These are phyloP conservation scores for Epizoanthus fatuus DNA, from an alignment of 92 coral and sea anemone genomes.

Conservation along the genomic window DNA sequence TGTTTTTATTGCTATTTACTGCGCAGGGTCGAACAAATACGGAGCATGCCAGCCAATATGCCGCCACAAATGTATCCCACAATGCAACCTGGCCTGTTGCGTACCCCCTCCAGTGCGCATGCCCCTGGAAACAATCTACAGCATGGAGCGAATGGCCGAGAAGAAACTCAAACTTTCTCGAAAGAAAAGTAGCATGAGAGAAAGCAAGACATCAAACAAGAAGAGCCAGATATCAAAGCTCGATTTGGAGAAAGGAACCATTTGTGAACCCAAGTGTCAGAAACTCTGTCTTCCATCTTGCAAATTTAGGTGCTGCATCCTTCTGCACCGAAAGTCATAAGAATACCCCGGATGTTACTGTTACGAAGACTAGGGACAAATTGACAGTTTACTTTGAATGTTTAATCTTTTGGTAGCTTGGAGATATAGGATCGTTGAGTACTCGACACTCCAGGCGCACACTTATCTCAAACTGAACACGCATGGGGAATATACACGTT, in stretches of 20 bases:
- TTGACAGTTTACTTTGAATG: constrained; percentile 26
- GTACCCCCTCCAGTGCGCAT: constrained; percentile 82
- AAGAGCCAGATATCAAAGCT: constrained; percentile 36
- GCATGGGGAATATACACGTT: too few relatives aligned
- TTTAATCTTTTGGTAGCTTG: too few relatives aligned
- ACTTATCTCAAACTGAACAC: too few relatives aligned
- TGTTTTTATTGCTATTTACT: neutral
- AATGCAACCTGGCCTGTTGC: constrained; percentile 95
- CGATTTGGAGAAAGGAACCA: constrained; percentile 67
- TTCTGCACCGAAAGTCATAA: constrained; percentile 45
- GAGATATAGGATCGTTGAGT: too few relatives aligned
- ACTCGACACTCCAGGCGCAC: too few relatives aligned
- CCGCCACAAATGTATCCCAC: constrained; percentile 88
- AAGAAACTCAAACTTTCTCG: constrained; percentile 13
- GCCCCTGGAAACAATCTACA: constrained; percentile 60
- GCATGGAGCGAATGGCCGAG: constrained; percentile 58
- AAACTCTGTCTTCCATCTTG: constrained; percentile 88
- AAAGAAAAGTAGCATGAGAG: constrained; percentile 13
- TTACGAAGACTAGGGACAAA: too few relatives aligned
- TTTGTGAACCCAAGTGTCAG: constrained; percentile 74
- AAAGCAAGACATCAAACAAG: constrained; percentile 31
- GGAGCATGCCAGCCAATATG: constrained; percentile 80
- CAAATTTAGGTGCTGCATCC: constrained; percentile 91
- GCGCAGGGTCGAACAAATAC: constrained; percentile 75
- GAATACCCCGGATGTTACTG: neutral